Base-by-base conservation (phyloP, 2,888 invertebrate species). In the Macaria liturata region DNA sequence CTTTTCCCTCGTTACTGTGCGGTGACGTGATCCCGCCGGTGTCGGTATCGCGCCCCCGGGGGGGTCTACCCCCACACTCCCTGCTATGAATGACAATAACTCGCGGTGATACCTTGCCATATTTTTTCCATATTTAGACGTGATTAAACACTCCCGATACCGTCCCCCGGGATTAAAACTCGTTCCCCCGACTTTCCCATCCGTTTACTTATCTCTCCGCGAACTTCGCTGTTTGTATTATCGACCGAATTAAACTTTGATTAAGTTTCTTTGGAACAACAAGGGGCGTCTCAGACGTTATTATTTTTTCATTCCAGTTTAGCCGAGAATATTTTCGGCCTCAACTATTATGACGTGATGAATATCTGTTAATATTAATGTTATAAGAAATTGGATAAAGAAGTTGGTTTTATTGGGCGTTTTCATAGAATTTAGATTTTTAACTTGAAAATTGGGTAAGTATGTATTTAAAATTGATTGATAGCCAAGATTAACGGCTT, bases 1-100 rank as follows among this genome's bases (percentile, higher is more conserved):
- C 74, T 74, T 76, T 76, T 76, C 75, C 77, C 78, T 78, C 77
- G 78, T 78, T 79, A 78, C 70, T 59, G 68, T 71, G 76, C 70
- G 76, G 75, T 72, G 86, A 83, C 82, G 83, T 82, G 85, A 84
- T 83, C 77, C 77, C 74, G 66, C 70, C 74, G 72, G 74, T 74
- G 75, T 81, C 80, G 82, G 82, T 81, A 82, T 86, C 81, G 85
- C 68, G 69, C 69, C 65, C 61, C 71, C 66, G 68, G 62, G 42
- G 42, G 8, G 8, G 39, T 5, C 39, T 39, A 62, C 62, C 69
- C 72, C 69, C 74, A 65, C 70, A 70, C 62, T 49, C 63, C 74
- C 78, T 75, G 86, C 86, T 88, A 89, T 91, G 88, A 91, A 91
- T 89, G 90, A 91, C 90, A 91, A 90, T 90, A 88, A 81, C 84